Evolutionary conservation across 2,888 invertebrate genomes (phyloP), one percentile per base, ranked within the genome.

Genomic region (Tolmerus cingulatus): DNA sequence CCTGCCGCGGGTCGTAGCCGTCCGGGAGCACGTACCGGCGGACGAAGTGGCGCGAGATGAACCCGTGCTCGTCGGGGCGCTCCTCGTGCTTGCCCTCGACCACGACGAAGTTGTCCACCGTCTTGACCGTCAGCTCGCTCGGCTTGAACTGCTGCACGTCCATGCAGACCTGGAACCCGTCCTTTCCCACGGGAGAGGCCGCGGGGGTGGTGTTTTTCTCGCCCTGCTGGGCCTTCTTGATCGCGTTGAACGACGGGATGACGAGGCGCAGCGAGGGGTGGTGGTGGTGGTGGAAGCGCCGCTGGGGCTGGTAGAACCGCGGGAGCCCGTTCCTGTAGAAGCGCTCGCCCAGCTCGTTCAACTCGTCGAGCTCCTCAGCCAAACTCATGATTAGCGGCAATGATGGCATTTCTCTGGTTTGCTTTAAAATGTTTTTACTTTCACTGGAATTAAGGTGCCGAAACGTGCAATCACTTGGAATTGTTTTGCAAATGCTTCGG

Each of bases 11-110:
- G 87, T 97, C 96, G 89, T 95, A 95, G 74, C 94, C 95, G 76
- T 94, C 92, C 5, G 96, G 96, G 19, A 96, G 92, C 89, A 95
- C 92, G 91, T 96, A 96, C 87, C 94, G 94, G 87, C 97, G 94
- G 2, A 94, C 94, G 91, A 97, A 97, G 92, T 97, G 97, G 74
- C 97, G 94, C 7, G 97, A 96, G 88, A 97, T 95, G 91, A 93
- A 95, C 0, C 97, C 97, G 89, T 96, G 95, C 74, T 95, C 94
- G 89, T 96, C 96, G 66, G 94, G 94, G 88, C 95, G 95, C 89
- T 96, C 96, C 90, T 95, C 95, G 90, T 96, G 96, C 90, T 95
- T 95, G 8, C 95, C 96, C 91, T 96, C 95, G 16, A 95, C 94
- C 0, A 95, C 91, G 43, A 96, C 93, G 87, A 93, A 93, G 90